Conservation (phyloP, 2,888 invertebrate species). For the Standfussiana lucernea region DNA sequence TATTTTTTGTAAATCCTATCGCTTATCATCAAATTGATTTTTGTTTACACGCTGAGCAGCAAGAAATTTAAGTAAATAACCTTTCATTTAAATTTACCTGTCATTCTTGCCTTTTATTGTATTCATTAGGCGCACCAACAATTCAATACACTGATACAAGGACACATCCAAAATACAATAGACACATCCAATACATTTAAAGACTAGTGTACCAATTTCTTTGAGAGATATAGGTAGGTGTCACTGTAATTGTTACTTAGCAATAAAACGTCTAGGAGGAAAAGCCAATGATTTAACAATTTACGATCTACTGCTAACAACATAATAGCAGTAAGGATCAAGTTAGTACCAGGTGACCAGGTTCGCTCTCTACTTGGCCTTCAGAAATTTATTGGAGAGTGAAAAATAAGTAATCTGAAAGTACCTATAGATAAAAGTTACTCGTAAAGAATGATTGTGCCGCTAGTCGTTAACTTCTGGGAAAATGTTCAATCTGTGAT, state of each 20-base stretch:
- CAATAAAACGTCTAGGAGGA: conserved; percentile 10
- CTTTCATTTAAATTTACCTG: background rate
- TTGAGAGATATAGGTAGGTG: background rate
- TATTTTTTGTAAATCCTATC: conserved; percentile 10
- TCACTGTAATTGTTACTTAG: background rate
- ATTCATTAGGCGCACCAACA: no score
- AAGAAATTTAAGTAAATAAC: background rate
- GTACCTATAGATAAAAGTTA: background rate
- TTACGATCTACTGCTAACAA: background rate
- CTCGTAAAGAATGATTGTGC: background rate
- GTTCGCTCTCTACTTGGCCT: conserved; percentile 2
- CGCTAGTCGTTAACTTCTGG: background rate
- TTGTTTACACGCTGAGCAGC: background rate
- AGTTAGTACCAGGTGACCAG: conserved; percentile 1
- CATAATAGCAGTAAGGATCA: background rate
- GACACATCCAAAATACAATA: no score
- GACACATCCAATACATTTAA: no score
- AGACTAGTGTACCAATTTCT: no score
- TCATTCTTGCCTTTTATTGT: background rate
- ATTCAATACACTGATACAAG: no score
- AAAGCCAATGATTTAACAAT: background rate
- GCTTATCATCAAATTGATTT: background rate
- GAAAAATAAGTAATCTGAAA: conserved; percentile 10
- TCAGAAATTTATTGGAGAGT: background rate
- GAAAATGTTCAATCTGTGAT: background rate